Evolutionary conservation across 30 jellyfish, hydroid and myxozoan species (phyloP).

Genomic region (Aurelia aurita): DNA sequence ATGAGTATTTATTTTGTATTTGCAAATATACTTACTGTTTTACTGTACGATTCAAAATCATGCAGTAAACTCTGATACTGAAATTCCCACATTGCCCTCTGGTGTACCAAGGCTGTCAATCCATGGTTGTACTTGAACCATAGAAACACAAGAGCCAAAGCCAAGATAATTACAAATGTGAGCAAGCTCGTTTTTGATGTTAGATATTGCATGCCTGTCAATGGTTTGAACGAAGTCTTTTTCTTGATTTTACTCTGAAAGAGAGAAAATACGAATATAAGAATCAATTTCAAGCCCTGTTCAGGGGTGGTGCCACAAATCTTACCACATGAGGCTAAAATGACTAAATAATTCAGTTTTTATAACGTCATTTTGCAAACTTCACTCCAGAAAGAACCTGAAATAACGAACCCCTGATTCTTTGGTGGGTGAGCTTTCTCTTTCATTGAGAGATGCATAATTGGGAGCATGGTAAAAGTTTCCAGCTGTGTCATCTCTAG

Average conservation of each 20-base stretch:
- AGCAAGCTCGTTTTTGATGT: constrained; percentile 57
- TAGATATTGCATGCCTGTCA: constrained; percentile 51
- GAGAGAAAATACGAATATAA: not conserved
- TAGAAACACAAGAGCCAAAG: constrained; percentile 24
- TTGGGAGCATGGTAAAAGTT: too few relatives aligned
- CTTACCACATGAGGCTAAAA: too few relatives aligned
- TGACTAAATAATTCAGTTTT: too few relatives aligned
- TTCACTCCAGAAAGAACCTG: too few relatives aligned
- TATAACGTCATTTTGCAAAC: too few relatives aligned
- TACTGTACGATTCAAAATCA: constrained; percentile 42
- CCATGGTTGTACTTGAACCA: constrained; percentile 67
- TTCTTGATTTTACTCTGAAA: not conserved
- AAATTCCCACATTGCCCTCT: constrained; percentile 67
- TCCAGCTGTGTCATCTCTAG: too few relatives aligned
- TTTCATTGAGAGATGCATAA: too few relatives aligned
- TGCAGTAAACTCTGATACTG: constrained; percentile 56
- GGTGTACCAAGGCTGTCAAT: constrained; percentile 25
- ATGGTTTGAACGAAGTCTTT: not conserved
- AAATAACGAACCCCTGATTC: too few relatives aligned
- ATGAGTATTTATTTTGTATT: too few relatives aligned
- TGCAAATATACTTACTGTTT: constrained; percentile 9
- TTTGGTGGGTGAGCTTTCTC: too few relatives aligned
- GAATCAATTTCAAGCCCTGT: too few relatives aligned
- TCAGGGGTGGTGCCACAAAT: too few relatives aligned
- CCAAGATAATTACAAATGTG: constrained; percentile 35